These are phyloP conservation scores for Chymomyza procnemis DNA, from an alignment of 2,888 invertebrate species.

Conservation along the genomic window DNA sequence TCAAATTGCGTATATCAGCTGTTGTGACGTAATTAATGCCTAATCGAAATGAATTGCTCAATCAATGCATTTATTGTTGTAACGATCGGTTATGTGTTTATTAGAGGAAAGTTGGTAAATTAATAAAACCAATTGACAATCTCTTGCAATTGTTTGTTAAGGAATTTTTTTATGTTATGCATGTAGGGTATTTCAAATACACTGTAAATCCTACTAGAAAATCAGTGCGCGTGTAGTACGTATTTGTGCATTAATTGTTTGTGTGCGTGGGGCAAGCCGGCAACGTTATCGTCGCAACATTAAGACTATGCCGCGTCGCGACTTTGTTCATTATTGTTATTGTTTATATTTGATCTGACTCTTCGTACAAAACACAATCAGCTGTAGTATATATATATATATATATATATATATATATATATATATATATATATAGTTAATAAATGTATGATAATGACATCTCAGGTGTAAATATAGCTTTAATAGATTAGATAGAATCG, in stretches of 20 bases:
- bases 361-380: conserved; percentile 37
- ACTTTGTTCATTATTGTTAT: conserved; percentile 25
- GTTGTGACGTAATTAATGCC: neutral
- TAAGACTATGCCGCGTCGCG: conserved; percentile 32
- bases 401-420: conserved; percentile 17
- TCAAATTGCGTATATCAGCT: conserved; percentile 10
- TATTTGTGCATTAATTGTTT: neutral
- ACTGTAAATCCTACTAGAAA: neutral
- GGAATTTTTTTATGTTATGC: neutral
- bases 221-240: neutral
- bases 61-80: neutral
- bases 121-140: neutral
- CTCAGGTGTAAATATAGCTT: conserved; percentile 29
- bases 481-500: conserved; percentile 36
- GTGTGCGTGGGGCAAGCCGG: conserved; percentile 35
- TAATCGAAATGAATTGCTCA: neutral
- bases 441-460: conserved; percentile 40
- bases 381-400: conserved; percentile 32
- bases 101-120: neutral
- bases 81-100: neutral
- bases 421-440: neutral
- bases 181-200: neutral
- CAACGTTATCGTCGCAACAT: conserved; percentile 21
- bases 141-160: neutral
- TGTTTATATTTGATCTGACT: conserved; percentile 58